These are phyloP conservation scores for Podiceps cristatus DNA, from an alignment of 2,113 vertebrate genomes.

Conservation along the genomic window DNA sequence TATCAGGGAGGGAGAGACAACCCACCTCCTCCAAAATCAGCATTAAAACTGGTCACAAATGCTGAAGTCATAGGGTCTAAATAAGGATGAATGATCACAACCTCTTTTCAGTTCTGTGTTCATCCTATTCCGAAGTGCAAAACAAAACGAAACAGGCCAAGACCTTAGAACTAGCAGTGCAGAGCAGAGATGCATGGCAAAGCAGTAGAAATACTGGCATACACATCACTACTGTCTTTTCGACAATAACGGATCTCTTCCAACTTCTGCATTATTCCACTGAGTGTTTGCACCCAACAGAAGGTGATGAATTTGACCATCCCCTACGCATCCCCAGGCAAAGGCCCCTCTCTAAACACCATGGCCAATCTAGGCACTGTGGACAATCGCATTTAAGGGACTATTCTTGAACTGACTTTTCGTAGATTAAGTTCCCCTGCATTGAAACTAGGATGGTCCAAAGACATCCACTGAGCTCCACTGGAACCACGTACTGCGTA, in stretches of 20 bases:
- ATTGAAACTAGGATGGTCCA: neutral
- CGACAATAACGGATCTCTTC: neutral
- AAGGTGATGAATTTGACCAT: neutral
- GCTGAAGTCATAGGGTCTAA: neutral
- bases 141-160: neutral
- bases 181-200: neutral
- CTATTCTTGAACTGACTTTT: neutral
- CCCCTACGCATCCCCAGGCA: neutral
- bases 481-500: neutral
- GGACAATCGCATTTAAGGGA: neutral
- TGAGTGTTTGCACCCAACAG: neutral
- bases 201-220: neutral
- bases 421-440: neutral
- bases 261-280: neutral
- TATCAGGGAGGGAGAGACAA: neutral
- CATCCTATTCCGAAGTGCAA: neutral
- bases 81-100: neutral
- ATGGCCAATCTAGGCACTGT: rapidly evolving
- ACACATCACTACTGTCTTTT: rapidly evolving
- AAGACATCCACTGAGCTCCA: neutral
- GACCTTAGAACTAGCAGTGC: neutral
- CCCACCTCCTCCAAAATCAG: neutral
- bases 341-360: neutral
- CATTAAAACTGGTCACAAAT: neutral
- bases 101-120: neutral